Percentiles rank a stretch among this genome's conserved stretches.
phyloP scores from a whole-genome alignment of 2,888 invertebrate genomes.

The Lasius fuliginosus region DNA sequence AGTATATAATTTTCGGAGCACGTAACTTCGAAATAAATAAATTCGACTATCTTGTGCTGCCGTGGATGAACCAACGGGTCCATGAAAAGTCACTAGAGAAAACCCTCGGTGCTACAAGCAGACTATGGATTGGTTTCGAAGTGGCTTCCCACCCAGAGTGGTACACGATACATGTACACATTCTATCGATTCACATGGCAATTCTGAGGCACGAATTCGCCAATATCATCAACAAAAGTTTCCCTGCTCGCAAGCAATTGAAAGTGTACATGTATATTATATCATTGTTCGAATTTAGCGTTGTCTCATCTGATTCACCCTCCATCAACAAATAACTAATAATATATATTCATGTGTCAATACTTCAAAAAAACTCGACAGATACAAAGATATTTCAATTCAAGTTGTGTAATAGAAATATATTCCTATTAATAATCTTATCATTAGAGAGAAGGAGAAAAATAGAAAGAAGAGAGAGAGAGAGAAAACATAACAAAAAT shows the following conservation, averaged over 20 bases:
- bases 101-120: conserved; percentile 4
- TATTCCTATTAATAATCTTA: background rate
- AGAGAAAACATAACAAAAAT: too few relatives aligned
- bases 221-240: conserved; percentile 15
- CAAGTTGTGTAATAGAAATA: background rate
- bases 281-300: background rate
- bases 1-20: background rate
- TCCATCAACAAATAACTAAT: background rate
- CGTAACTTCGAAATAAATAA: conserved; percentile 8
- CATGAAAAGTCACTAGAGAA: conserved; percentile 23
- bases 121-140: conserved; percentile 22
- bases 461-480: too few relatives aligned
- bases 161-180: conserved; percentile 14
- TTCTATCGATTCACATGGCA: conserved; percentile 29
- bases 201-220: conserved; percentile 16
- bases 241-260: background rate
- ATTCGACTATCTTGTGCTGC: conserved; percentile 8
- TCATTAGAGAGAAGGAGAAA: background rate
- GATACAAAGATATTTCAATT: background rate
- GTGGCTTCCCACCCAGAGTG: conserved; percentile 25
- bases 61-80: background rate
- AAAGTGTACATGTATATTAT: conserved; percentile 16
- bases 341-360: background rate
- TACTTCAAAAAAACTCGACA: background rate
- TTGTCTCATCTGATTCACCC: background rate